Evolutionary conservation across 2,888 invertebrate species (phyloP).

Genomic region (Pomacea canaliculata): DNA sequence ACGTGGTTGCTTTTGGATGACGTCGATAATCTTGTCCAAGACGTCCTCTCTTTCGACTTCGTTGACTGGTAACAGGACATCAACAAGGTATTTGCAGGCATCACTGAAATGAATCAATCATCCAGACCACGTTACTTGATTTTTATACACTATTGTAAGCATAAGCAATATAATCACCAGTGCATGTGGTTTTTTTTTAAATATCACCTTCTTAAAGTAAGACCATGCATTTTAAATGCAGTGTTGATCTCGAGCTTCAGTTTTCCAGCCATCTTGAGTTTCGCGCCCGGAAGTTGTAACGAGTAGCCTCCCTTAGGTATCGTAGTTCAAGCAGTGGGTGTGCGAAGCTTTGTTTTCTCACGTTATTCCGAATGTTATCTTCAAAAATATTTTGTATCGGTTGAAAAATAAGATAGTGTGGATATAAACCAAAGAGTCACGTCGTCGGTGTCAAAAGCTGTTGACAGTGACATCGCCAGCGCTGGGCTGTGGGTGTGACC

Average conservation of each 20-base stretch:
- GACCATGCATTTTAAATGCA: conserved; percentile 65
- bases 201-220: conserved; percentile 57
- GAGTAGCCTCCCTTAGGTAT: conserved; percentile 9
- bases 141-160: neutral
- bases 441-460: too few relatives aligned
- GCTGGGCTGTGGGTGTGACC: too few relatives aligned
- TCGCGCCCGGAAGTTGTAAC: conserved; percentile 23
- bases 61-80: conserved; percentile 77
- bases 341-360: too few relatives aligned
- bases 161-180: neutral
- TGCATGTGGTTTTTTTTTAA: neutral
- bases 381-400: too few relatives aligned
- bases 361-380: too few relatives aligned
- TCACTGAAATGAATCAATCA: conserved; percentile 71
- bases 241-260: conserved; percentile 53
- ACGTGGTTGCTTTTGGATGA: conserved; percentile 81
- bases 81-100: conserved; percentile 80
- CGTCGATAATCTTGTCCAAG: conserved; percentile 82
- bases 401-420: too few relatives aligned
- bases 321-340: neutral
- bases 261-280: conserved; percentile 51
- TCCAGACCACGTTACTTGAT: neutral
- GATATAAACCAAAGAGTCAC: too few relatives aligned
- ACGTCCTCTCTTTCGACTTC: conserved; percentile 77
- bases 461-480: too few relatives aligned